Base-by-base conservation (phyloP, 1,140 invertebrate genomes). In the Paralvinella palmiformis region DNA sequence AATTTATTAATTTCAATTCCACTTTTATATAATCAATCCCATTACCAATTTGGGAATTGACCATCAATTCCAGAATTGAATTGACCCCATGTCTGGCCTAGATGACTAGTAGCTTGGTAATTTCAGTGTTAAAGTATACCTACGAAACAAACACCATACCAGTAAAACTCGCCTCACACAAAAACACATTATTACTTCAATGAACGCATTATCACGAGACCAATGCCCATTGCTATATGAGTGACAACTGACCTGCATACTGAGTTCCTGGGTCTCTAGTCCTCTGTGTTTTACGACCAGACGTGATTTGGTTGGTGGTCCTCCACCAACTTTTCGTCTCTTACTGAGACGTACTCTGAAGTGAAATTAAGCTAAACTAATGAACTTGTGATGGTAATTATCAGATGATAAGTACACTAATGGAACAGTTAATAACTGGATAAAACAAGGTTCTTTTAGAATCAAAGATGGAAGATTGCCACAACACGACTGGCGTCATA, bases 261-360 rank as follows among this genome's bases (percentile, higher is more conserved):
- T 85, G 72, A 91, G 88, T 78, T 98, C 94, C 60, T 85, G 82
- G 0, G 88, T 88, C 74, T 90, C 90, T n/a, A 97, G 83, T 4
- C 90, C 87, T 55, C 93, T 83, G 78, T 98, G 94, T 63, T 91
- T 89, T 0, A 98, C 93, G 64, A 96, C 86, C 1, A 96, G 81
- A 61, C 90, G 82, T 0, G 91, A 93, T 67, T 92, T 91, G 52
- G 90, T 89, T 27, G 71, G 67, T 17, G 65, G 63, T 57, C 71
- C 69, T 15, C 69, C 71, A 82, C 69, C 71, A 82, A 73, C 83
- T 82, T 80, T 92, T 88, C 63, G 84, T 58, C 94, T 85, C 79
- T 96, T 97, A 69, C 88, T 96, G 41, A 97, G 82, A 27, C 93
- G 86, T 48, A 97, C 94, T 55, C 93, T 85, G 66, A 20, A 70